Evolutionary conservation across 2,888 invertebrate species (phyloP), one percentile per base, ranked within the genome.

Genomic region (Pyrocoelia pectoralis): DNA sequence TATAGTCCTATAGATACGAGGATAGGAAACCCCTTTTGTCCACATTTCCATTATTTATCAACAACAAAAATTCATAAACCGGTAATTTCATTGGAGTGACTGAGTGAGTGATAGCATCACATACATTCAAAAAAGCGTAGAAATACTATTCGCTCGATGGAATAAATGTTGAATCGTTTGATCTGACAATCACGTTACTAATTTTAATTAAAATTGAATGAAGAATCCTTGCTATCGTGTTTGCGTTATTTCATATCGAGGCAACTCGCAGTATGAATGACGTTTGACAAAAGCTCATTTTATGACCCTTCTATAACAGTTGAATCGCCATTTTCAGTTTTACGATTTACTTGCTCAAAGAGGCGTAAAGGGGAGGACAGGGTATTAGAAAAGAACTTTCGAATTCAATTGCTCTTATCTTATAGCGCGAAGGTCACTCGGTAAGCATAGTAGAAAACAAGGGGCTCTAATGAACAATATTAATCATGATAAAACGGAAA

Each of bases 401-500:
- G 9, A 46, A 18, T 4, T 46, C 17, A 3, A 46, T 46, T 9
- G 17, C 15, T 15, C 12, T 46, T 18, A 46, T 17, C 17, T 13
- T 46, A 9, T 10, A 8, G n/a, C 13, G 13, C 6, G 15, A 29
- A 56, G 49, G 56, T 29, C 56, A 33, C 17, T 48, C 29, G 8
- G 15, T 28, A 57, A 49, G 56, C 38, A 50, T 12, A 24, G n/a
- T 41, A 50, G 12, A 41, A 54, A 52, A 53, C 53, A 52, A 53
- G n/a, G 52, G 59, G 17, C 50, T 14, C 53, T 51, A 50, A 55
- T 55, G 54, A 57, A 57, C 56, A 46, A 33, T 43, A 29, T 19
- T 53, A 62, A 53, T 57, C 53, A 38, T 40, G 53, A 62, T 57
- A 56, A 46, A 51, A 48, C 56, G 56, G 52, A 33, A 50, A 62